These are phyloP conservation scores for Diloba caeruleocephala DNA, from an alignment of 2,888 invertebrate genomes.

Conservation along the genomic window DNA sequence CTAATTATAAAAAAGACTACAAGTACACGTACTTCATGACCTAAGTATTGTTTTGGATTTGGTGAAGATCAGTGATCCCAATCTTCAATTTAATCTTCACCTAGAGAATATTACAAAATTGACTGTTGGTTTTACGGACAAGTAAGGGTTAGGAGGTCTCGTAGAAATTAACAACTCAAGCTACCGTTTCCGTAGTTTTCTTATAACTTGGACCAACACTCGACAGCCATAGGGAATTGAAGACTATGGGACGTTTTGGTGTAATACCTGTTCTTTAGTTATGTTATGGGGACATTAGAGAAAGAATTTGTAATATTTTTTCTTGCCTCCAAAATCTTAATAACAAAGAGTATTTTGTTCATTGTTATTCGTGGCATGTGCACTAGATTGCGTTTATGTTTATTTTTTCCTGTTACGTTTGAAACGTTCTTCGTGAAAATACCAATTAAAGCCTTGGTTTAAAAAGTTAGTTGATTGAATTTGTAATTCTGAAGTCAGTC, in stretches of 20 bases:
- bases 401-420: not conserved
- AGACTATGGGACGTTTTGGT: constrained; percentile 66
- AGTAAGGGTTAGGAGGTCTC: too few relatives aligned
- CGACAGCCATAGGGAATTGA: constrained; percentile 62
- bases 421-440: too few relatives aligned
- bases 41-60: too few relatives aligned
- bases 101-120: too few relatives aligned
- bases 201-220: constrained; percentile 54
- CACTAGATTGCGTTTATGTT: constrained; percentile 6
- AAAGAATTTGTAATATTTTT: constrained; percentile 65
- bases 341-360: constrained; percentile 30
- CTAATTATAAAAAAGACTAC: too few relatives aligned
- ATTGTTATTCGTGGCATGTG: constrained; percentile 23
- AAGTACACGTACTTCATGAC: too few relatives aligned
- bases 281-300: constrained; percentile 63
- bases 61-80: too few relatives aligned
- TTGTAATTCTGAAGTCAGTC: too few relatives aligned
- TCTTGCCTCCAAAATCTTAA: constrained; percentile 51
- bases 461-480: too few relatives aligned
- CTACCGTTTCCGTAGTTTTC: constrained; percentile 3
- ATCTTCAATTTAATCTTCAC: too few relatives aligned
- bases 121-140: too few relatives aligned
- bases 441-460: too few relatives aligned
- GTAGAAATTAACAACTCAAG: not conserved
- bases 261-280: constrained; percentile 76